Evolutionary conservation across 2,113 vertebrate genomes (phyloP).

Genomic region (human (Homo sapiens)): GRCh38 chrY:13249001-13249500

Average conservation of each 20-base stretch:
- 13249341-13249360: constrained; percentile 88
- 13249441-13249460: constrained; percentile 87
- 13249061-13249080: constrained; percentile 94
- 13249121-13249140: constrained; percentile 93
- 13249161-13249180: constrained; percentile 95
- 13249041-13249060: constrained; percentile 93
- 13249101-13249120: constrained; percentile 95
- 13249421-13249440: constrained; percentile 88
- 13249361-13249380: constrained; percentile 86
- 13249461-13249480: constrained; percentile 88
- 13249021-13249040: constrained; percentile 90
- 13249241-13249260: constrained; percentile 97
- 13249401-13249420: constrained; percentile 87
- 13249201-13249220: constrained; percentile 99
- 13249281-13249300: constrained; percentile 95
- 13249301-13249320: constrained; percentile 92
- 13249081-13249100: constrained; percentile 94
- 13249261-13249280: constrained; percentile 96
- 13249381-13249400: constrained; percentile 86
- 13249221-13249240: constrained; percentile 99
- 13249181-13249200: constrained; percentile 99
- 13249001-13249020: constrained; percentile 85
- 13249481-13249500: constrained; percentile 89
- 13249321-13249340: constrained; percentile 86
- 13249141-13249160: constrained; percentile 97